Base-by-base conservation (phyloP, 1,140 invertebrate genomes). In the Psix sp. region DNA sequence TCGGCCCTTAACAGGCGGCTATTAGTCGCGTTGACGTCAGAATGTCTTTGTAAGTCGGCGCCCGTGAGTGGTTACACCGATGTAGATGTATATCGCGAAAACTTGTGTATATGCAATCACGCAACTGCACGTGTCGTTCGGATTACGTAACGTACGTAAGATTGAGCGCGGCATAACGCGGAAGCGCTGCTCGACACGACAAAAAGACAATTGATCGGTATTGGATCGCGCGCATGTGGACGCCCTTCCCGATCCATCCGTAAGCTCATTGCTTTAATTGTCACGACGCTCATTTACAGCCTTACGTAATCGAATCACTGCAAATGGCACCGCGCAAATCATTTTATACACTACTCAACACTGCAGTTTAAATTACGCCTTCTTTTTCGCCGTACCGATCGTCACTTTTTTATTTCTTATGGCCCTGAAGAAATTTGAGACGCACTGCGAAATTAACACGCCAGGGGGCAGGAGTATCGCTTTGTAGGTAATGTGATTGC, bases 71-170 rank as follows among this genome's bases (percentile, higher is more conserved):
- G 56, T 15, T 29, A 45, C 33, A 9, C 14, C 24, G 13, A n/a
- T 54, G 24, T 40, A 65, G 60, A 73, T 72, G 57, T 72, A 21
- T 65, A 72, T 59, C 68, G 52, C 43, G 51, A 66, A 48, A 54
- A 45, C 21, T 36, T 40, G 48, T 21, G 49, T 74, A 76, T 74
- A 76, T 63, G 71, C 68, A 48, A 76, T 68, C 66, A 74, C 71
- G 74, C 74, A 70, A 71, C 59, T 74, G 76, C 73, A 72, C 66
- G 73, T 77, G 57, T 35, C 66, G 65, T 16, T 46, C 14, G 52
- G 46, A 46, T 74, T 74, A 65, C 59, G 48, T 68, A 74, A 74
- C 14, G 33, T 29, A 65, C 57, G 49, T 68, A 68, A 66, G 68
- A 73, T 76, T 79, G 59, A 51, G 52, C 76, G 48, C 52, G 67